These are phyloP conservation scores for Cuniculus paca DNA, from an alignment of 2,797 vertebrate genomes.

Conservation along the genomic window DNA sequence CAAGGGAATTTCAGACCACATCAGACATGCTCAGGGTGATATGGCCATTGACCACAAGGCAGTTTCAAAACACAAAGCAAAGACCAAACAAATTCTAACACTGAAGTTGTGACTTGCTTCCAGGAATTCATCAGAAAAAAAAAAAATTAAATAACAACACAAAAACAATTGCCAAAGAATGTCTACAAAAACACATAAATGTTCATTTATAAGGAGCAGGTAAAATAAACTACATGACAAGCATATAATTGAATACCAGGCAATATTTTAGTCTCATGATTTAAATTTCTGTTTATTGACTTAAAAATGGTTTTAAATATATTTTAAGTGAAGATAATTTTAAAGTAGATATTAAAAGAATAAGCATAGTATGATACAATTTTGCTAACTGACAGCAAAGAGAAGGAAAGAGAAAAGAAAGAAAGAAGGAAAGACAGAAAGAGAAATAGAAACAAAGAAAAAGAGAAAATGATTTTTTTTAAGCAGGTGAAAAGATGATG, in stretches of 20 bases:
- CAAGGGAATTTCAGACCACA: not conserved
- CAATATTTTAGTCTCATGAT: not conserved
- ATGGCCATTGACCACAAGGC: not conserved
- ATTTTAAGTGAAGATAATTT: not conserved
- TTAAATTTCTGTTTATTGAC: not conserved
- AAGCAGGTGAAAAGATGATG: not conserved
- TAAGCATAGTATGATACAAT: not conserved
- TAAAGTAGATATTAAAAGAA: conserved; percentile 25
- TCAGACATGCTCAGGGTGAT: accelerated
- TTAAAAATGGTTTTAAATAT: not conserved
- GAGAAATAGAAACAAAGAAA: not conserved
- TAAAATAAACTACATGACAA: not conserved
- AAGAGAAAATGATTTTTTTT: not conserved
- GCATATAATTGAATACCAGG: not conserved
- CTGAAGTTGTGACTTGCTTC: not conserved
- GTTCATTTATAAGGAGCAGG: not conserved
- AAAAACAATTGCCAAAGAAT: not conserved
- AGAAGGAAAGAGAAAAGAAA: not conserved
- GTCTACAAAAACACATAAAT: not conserved
- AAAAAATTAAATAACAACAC: conserved; percentile 33
- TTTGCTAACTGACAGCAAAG: conserved; percentile 2
- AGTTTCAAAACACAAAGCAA: conserved; percentile 1
- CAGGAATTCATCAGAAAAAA: conserved; percentile 1
- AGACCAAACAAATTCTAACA: conserved; percentile 35
- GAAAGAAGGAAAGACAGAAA: not conserved